Evolutionary conservation across 2,888 invertebrate species (phyloP).

Genomic region (Brenthis daphne): DNA sequence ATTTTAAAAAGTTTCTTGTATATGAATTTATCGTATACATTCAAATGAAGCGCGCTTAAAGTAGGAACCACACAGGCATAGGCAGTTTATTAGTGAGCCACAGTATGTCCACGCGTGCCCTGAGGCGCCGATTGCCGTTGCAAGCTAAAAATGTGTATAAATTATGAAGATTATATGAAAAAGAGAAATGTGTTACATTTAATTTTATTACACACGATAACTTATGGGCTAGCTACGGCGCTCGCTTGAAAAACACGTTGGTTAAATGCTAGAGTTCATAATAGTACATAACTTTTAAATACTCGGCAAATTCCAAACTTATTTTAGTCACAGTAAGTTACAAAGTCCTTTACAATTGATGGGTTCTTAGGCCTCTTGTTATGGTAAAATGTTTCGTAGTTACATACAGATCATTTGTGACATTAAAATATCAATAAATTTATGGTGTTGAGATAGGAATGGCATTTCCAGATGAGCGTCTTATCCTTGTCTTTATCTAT

Average conservation of each 20-base stretch:
- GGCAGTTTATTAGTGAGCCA: slow-evolving; percentile 24
- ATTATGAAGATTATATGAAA: slow-evolving; percentile 81
- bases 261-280: slow-evolving; percentile 33
- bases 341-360: slow-evolving; percentile 31
- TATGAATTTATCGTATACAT: background rate
- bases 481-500: slow-evolving; percentile 52
- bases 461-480: slow-evolving; percentile 61
- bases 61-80: slow-evolving; percentile 33
- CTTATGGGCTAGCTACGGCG: slow-evolving; percentile 75
- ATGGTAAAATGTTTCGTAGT: slow-evolving; percentile 54
- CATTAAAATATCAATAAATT: slow-evolving; percentile 81
- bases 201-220: slow-evolving; percentile 82
- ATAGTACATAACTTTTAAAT: slow-evolving; percentile 14
- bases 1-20: too few relatives aligned
- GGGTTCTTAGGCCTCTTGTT: slow-evolving; percentile 50
- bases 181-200: slow-evolving; percentile 82
- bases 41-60: slow-evolving; percentile 23
- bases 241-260: slow-evolving; percentile 75
- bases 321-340: slow-evolving; percentile 30
- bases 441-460: slow-evolving; percentile 74
- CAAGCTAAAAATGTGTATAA: slow-evolving; percentile 79
- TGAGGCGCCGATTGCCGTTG: slow-evolving; percentile 70
- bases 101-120: slow-evolving; percentile 50
- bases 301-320: slow-evolving; percentile 32
- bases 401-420: slow-evolving; percentile 81